Evolutionary conservation across 2,797 vertebrate genomes (phyloP).

Genomic region (Rhinichthys osculus): DNA sequence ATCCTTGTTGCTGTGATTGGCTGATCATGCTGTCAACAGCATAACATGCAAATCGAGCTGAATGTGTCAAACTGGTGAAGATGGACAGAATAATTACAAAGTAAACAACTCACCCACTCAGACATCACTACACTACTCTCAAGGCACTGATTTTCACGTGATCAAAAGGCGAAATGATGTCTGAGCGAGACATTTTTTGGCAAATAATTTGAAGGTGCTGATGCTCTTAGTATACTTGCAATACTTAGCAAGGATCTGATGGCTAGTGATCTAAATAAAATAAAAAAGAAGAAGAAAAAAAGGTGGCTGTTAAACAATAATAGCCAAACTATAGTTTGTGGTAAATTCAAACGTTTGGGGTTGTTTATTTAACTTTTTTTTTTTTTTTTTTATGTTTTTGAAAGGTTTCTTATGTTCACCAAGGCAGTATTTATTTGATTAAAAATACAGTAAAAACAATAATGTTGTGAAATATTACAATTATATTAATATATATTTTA

Average conservation of each 20-base stretch:
- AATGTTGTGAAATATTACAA: background rate
- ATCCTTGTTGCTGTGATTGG: background rate
- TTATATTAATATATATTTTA: background rate
- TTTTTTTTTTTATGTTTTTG: background rate
- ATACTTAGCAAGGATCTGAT: background rate
- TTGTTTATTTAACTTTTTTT: too few species aligned
- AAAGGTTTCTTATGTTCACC: background rate
- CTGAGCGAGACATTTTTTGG: background rate
- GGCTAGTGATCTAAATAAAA: background rate
- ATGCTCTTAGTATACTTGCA: background rate
- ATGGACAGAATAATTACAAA: slow-evolving; percentile 21
- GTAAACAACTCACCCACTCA: slow-evolving; percentile 26
- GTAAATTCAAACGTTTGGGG: background rate
- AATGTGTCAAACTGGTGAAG: slow-evolving; percentile 17
- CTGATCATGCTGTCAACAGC: slow-evolving; percentile 12
- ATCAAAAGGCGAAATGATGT: background rate
- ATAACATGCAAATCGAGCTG: background rate
- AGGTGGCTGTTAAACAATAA: background rate
- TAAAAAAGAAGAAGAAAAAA: background rate
- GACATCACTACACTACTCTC: background rate
- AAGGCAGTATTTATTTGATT: background rate
- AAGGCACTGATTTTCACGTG: slow-evolving; percentile 6
- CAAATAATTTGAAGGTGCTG: background rate
- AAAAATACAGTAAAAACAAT: background rate
- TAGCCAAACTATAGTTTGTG: too few species aligned